Percentiles rank a stretch among this genome's conserved stretches.
phyloP scores from a whole-genome alignment of 2,797 vertebrate genomes.

The Odontamblyopus lacepedii region DNA sequence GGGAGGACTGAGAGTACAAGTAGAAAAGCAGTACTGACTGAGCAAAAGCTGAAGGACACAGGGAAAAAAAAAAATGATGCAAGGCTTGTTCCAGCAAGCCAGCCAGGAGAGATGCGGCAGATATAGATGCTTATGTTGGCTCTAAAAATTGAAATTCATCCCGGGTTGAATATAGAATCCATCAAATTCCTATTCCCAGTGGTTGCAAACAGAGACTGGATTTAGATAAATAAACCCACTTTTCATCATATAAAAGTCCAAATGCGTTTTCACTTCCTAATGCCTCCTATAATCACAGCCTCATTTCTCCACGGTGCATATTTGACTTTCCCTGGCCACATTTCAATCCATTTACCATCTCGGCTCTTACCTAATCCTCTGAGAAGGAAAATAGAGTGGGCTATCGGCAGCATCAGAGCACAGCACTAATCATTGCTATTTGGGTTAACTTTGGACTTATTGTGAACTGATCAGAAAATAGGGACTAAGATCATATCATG shows the following conservation, averaged over 20 bases:
- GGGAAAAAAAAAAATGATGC: conserved; percentile 23
- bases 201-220: conserved; percentile 25
- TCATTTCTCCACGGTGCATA: conserved; percentile 9
- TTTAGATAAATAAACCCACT: conserved; percentile 41
- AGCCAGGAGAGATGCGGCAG: conserved; percentile 25
- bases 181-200: conserved; percentile 33
- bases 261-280: conserved; percentile 24
- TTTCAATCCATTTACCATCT: conserved; percentile 5
- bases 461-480: not conserved
- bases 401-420: not conserved
- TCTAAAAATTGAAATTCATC: conserved; percentile 43
- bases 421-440: not conserved
- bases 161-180: conserved; percentile 31
- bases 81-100: conserved; percentile 28
- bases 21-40: conserved; percentile 27
- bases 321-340: conserved; percentile 5
- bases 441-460: not conserved
- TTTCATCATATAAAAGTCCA: conserved; percentile 31
- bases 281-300: conserved; percentile 18
- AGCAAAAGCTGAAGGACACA: conserved; percentile 47
- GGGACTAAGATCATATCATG: not conserved
- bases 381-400: not conserved
- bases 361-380: conserved; percentile 7
- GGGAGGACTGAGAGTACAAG: conserved; percentile 18
- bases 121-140: conserved; percentile 25